Conservation (phyloP, 2,888 invertebrate species). For the Heteropelma amictum region DNA sequence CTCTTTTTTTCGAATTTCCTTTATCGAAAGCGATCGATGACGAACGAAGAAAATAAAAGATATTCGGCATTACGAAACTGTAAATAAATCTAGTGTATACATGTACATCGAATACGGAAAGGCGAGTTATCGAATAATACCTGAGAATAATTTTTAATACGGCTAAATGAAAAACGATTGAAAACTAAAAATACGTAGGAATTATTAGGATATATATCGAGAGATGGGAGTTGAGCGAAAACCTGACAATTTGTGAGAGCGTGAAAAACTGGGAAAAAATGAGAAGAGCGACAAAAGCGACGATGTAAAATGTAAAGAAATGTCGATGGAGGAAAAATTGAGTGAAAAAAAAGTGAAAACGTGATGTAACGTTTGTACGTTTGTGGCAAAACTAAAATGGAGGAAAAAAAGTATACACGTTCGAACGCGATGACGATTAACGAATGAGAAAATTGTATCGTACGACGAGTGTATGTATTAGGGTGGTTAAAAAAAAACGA, state of each 20-base stretch:
- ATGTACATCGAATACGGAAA: conserved; percentile 53
- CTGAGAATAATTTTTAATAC: conserved; percentile 59
- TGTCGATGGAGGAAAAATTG: conserved; percentile 45
- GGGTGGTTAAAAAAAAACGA: no score
- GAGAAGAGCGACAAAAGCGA: background rate
- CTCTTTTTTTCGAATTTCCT: no score
- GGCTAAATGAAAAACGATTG: conserved; percentile 16
- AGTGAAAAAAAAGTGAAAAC: background rate
- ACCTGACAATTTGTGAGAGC: conserved; percentile 28
- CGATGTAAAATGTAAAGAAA: conserved; percentile 48
- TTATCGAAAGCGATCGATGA: conserved; percentile 10
- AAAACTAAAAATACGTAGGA: conserved; percentile 33
- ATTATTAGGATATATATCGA: conserved; percentile 52
- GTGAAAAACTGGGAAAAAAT: conserved; percentile 10
- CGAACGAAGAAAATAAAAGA: conserved; percentile 7
- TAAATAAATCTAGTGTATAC: conserved; percentile 47
- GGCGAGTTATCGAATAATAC: conserved; percentile 54
- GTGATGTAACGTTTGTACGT: conserved; percentile 65
- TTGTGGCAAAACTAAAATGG: no score
- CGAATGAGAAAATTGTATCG: conserved; percentile 63
- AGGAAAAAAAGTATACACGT: background rate
- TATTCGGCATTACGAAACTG: conserved; percentile 29
- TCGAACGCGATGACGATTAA: conserved; percentile 32
- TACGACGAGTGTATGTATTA: conserved; percentile 71
- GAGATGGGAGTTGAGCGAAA: conserved; percentile 31